A percentile compares a stretch with the other conserved stretches of the same genome.
Evolutionary conservation across 2,113 vertebrate species (phyloP).

Genomic region (Engraulis encrasicolus): DNA sequence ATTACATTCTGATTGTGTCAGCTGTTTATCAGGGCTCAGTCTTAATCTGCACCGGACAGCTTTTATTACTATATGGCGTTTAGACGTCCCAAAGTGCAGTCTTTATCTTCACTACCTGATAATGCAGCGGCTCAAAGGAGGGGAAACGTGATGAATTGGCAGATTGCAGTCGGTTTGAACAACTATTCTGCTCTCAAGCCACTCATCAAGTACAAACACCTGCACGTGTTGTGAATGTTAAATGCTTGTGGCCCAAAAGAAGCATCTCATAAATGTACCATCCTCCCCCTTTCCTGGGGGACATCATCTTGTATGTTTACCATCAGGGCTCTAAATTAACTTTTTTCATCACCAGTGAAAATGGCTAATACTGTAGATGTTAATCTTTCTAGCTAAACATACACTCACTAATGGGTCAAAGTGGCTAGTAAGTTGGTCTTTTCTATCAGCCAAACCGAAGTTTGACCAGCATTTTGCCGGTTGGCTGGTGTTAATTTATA

Average conservation of each 20-base stretch:
- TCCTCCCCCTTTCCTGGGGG: no score
- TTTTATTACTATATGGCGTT: constrained; percentile 61
- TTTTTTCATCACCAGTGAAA: no score
- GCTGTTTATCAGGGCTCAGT: constrained; percentile 55
- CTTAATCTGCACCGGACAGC: constrained; percentile 39
- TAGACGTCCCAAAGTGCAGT: constrained; percentile 62
- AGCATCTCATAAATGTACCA: no score
- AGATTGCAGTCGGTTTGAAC: neutral
- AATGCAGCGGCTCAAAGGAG: neutral
- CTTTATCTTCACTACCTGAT: constrained; percentile 50
- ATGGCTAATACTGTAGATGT: no score
- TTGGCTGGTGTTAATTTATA: no score
- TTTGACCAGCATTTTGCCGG: no score
- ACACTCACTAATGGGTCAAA: no score
- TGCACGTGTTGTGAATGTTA: neutral
- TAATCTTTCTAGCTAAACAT: no score
- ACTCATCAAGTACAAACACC: neutral
- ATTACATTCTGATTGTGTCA: constrained; percentile 65
- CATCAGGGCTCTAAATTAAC: no score
- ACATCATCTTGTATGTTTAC: no score
- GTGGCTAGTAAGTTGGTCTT: no score
- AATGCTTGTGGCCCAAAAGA: neutral
- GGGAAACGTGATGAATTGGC: neutral
- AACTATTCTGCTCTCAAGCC: neutral
- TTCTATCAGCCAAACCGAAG: no score